Conservation (phyloP, 2,888 invertebrate genomes). For the Mesorhabditis spiculigera region DNA sequence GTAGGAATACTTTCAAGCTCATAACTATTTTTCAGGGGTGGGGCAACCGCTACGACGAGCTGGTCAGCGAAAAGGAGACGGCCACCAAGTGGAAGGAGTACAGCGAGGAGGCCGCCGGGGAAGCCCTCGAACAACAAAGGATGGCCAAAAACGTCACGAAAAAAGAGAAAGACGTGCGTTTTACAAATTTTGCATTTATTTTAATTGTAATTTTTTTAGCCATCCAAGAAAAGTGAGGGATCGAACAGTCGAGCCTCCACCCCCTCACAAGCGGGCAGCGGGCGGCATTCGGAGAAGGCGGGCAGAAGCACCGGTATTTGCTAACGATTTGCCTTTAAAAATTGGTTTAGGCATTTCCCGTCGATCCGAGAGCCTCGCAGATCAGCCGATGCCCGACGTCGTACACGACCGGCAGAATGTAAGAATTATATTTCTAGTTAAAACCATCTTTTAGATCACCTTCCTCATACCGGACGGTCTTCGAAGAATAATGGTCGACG, state of each 20-base stretch:
- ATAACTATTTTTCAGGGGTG: slow-evolving; percentile 14
- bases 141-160: background rate
- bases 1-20: background rate
- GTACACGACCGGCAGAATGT: background rate
- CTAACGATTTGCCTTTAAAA: background rate
- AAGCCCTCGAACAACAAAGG: background rate
- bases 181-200: background rate
- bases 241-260: slow-evolving; percentile 2
- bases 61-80: slow-evolving; percentile 12
- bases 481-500: background rate
- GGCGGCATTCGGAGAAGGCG: background rate
- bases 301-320: background rate
- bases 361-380: background rate
- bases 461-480: background rate
- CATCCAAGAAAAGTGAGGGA: background rate
- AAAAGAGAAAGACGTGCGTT: background rate
- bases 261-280: background rate
- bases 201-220: background rate
- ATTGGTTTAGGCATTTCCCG: background rate
- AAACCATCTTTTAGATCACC: background rate
- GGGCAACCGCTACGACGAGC: slow-evolving; percentile 18
- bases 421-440: background rate
- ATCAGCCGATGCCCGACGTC: background rate
- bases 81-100: slow-evolving; percentile 9
- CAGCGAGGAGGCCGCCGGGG: slow-evolving; percentile 11